phyloP scores from a whole-genome alignment of 2,113 vertebrate genomes.

The Epinephelus cyanopodus region DNA sequence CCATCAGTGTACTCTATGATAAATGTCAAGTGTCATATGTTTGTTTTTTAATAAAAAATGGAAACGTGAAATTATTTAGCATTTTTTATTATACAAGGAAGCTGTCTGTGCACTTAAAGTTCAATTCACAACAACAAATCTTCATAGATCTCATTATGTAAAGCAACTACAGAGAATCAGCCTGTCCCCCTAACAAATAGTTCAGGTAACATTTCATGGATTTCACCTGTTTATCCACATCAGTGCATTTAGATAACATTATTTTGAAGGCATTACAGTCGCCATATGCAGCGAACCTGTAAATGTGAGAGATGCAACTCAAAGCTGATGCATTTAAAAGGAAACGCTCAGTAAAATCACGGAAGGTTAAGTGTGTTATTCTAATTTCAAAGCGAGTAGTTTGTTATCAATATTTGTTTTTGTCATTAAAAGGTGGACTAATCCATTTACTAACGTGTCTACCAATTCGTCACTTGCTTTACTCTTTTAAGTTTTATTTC shows the following conservation, averaged over 20 bases:
- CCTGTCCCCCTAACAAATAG: not conserved
- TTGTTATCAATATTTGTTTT: too few relatives aligned
- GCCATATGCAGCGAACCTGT: not conserved
- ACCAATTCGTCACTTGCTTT: too few relatives aligned
- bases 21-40: not conserved
- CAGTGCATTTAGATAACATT: not conserved
- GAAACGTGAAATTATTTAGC: not conserved
- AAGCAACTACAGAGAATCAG: not conserved
- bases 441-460: too few relatives aligned
- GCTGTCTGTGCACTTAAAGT: not conserved
- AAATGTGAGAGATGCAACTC: not conserved
- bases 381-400: too few relatives aligned
- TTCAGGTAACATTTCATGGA: not conserved
- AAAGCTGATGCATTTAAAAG: not conserved
- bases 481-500: too few relatives aligned
- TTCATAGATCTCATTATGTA: not conserved
- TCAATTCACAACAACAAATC: not conserved
- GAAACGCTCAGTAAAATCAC: too few relatives aligned
- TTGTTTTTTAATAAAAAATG: conserved; percentile 19
- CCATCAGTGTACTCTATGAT: conserved; percentile 26
- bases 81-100: conserved; percentile 37
- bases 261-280: not conserved
- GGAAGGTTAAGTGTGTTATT: too few relatives aligned
- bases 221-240: not conserved
- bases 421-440: too few relatives aligned